phyloP scores from a whole-genome alignment of 2,888 invertebrate species.

The Conus canariensis region DNA sequence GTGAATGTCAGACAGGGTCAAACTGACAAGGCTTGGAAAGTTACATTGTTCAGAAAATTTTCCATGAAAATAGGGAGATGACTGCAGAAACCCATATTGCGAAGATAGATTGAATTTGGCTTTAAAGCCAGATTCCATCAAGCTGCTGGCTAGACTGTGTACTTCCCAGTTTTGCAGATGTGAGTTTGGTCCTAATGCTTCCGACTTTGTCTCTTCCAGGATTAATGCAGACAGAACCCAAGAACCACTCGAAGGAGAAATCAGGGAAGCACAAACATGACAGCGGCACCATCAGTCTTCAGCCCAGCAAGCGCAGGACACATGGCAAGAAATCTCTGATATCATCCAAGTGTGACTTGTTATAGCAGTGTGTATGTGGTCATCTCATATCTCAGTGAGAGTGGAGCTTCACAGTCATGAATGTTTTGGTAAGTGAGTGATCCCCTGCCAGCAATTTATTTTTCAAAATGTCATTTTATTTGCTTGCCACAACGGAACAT shows the following conservation, averaged over 20 bases:
- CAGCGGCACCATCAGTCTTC: slow-evolving; percentile 68
- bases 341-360: slow-evolving; percentile 65
- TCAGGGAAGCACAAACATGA: slow-evolving; percentile 51
- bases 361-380: slow-evolving; percentile 57
- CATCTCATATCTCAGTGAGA: not conserved
- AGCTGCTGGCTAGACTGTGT: too few species aligned
- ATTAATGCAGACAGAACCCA: slow-evolving; percentile 47
- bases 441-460: not conserved
- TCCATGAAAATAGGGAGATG: too few species aligned
- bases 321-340: slow-evolving; percentile 71
- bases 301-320: slow-evolving; percentile 72
- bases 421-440: slow-evolving; percentile 1
- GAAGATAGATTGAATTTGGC: not conserved
- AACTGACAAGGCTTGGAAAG: too few species aligned
- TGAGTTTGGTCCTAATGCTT: too few species aligned
- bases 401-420: not conserved
- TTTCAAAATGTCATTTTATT: not conserved
- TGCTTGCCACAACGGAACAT: not conserved
- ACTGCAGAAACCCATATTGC: too few species aligned
- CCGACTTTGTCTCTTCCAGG: slow-evolving; percentile 22
- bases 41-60: too few species aligned
- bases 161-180: too few species aligned
- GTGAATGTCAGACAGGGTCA: too few species aligned
- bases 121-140: too few species aligned
- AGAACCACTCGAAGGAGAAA: slow-evolving; percentile 61